Conservation (phyloP, 2,888 invertebrate genomes). For the Carterocephalus palaemon region DNA sequence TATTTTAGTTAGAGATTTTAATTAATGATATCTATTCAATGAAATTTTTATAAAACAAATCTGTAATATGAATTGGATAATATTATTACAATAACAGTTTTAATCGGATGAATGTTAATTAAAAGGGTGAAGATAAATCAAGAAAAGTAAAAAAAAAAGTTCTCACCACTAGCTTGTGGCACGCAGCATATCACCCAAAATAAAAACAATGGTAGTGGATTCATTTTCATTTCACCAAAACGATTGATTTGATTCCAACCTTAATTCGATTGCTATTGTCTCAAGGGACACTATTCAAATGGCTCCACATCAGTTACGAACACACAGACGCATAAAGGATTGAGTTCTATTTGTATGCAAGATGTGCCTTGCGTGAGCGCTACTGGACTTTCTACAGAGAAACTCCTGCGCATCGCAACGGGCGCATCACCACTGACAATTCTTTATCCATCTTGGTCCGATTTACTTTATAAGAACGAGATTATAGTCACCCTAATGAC, state of each 20-base stretch:
- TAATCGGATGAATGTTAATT: too few relatives aligned
- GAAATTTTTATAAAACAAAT: too few relatives aligned
- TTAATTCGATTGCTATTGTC: constrained; percentile 48
- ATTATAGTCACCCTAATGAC: constrained; percentile 21
- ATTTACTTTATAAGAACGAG: constrained; percentile 24
- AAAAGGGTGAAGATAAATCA: not conserved
- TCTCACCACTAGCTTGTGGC: constrained; percentile 46
- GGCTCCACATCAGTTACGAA: constrained; percentile 58
- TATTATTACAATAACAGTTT: too few relatives aligned
- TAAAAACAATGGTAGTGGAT: constrained; percentile 41
- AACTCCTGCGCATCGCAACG: constrained; percentile 59
- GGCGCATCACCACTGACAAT: constrained; percentile 48
- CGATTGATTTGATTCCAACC: constrained; percentile 40
- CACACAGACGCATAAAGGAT: constrained; percentile 57
- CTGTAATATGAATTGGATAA: too few relatives aligned
- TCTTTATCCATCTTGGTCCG: constrained; percentile 45
- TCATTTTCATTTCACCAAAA: constrained; percentile 54
- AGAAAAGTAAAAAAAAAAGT: constrained; percentile 19
- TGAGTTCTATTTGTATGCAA: constrained; percentile 69
- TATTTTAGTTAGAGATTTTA: too few relatives aligned
- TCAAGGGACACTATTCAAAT: constrained; percentile 70
- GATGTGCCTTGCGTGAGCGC: constrained; percentile 59
- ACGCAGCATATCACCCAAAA: constrained; percentile 44
- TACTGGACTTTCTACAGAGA: constrained; percentile 76
- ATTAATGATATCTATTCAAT: too few relatives aligned